Evolutionary conservation across 2,797 vertebrate genomes (phyloP).

Genomic region (Cossypha polioptera): DNA sequence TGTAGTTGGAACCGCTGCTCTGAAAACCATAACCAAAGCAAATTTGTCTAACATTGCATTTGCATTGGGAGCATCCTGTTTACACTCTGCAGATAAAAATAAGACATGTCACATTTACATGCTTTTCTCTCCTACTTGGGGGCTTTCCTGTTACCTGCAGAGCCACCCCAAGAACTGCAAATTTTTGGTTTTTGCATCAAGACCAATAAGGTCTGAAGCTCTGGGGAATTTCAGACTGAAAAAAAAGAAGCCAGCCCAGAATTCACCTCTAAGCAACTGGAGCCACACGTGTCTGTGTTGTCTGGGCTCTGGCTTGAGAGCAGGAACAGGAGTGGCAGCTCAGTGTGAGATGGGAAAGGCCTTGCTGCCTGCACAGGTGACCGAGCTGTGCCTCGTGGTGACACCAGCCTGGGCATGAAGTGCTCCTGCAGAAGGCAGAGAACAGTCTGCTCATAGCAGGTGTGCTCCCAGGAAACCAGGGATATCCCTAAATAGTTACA

Average conservation of each 20-base stretch:
- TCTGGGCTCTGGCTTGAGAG: background rate
- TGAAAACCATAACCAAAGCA: background rate
- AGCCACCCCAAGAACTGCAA: background rate
- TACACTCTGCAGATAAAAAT: background rate
- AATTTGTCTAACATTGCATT: background rate
- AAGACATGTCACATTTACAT: background rate
- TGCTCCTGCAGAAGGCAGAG: background rate
- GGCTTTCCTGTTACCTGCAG: background rate
- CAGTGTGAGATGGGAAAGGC: rapidly evolving
- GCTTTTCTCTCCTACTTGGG: background rate
- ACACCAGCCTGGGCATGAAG: background rate
- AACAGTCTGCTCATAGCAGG: background rate
- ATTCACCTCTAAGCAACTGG: background rate
- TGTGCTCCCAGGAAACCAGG: background rate
- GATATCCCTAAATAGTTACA: background rate
- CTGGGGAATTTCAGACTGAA: background rate
- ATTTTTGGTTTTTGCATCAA: background rate
- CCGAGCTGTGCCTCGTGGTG: background rate
- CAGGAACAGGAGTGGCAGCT: background rate
- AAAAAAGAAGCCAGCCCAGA: background rate
- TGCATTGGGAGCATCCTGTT: background rate
- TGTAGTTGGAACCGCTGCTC: background rate
- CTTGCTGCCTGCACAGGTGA: background rate
- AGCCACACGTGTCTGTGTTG: background rate
- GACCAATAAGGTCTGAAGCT: background rate